These are phyloP conservation scores for Eupleurogrammus muticus DNA, from an alignment of 2,797 vertebrate genomes.

Conservation along the genomic window DNA sequence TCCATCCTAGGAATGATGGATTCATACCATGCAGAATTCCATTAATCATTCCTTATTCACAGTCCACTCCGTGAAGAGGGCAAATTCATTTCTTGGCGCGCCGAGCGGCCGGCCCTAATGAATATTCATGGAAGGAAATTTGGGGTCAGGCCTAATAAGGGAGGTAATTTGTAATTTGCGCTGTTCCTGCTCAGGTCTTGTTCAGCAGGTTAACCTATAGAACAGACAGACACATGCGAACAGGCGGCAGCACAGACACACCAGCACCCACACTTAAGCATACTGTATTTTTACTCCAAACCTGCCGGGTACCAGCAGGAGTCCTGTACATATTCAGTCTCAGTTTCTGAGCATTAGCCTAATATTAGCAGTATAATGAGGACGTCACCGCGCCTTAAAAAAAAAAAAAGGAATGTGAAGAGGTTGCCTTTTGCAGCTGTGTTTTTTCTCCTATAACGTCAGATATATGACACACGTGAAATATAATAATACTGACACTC, in stretches of 20 bases:
- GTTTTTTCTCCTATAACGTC: slow-evolving; percentile 27
- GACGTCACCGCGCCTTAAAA: slow-evolving; percentile 1
- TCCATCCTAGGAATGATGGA: slow-evolving; percentile 84
- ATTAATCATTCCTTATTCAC: slow-evolving; percentile 90
- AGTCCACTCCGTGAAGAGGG: slow-evolving; percentile 82
- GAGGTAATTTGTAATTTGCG: slow-evolving; percentile 89
- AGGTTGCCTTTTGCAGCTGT: background rate
- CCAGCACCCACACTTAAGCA: slow-evolving; percentile 56
- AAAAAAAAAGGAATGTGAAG: background rate
- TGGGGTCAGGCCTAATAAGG: slow-evolving; percentile 89
- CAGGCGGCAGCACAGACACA: slow-evolving; percentile 46
- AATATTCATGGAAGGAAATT: slow-evolving; percentile 90
- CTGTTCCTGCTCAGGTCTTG: slow-evolving; percentile 83
- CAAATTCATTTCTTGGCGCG: slow-evolving; percentile 82
- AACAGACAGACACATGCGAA: slow-evolving; percentile 57
- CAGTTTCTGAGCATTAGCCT: slow-evolving; percentile 43
- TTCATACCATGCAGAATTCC: slow-evolving; percentile 87
- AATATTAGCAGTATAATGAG: slow-evolving; percentile 38
- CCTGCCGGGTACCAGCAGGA: slow-evolving; percentile 40
- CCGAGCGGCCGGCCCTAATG: slow-evolving; percentile 82
- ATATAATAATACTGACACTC: slow-evolving; percentile 33
- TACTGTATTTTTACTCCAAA: slow-evolving; percentile 54
- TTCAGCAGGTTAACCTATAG: slow-evolving; percentile 84
- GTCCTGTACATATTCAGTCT: slow-evolving; percentile 47
- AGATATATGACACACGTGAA: background rate